Evolutionary conservation across 1,140 invertebrate genomes (phyloP), one percentile per base, ranked within the genome.

Genomic region (Cotesia typhae): DNA sequence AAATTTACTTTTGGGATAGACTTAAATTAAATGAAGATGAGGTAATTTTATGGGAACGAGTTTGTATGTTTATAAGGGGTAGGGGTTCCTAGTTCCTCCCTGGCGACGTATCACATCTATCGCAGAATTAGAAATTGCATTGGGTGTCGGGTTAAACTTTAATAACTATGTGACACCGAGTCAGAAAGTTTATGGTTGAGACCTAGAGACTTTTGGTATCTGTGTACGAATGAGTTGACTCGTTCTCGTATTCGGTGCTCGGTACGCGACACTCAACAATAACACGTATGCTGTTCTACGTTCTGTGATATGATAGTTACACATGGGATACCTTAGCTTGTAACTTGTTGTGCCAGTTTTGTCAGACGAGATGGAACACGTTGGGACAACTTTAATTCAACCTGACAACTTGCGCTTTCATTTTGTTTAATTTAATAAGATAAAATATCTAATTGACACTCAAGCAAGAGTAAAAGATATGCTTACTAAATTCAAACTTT

Each of bases 91-190:
- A n/a, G 12, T 4, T 14, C 12, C 1, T 55, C n/a, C 53, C 17
- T 55, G 12, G 53, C 10, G 20, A 10, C 7, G 9, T 20, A 28
- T 59, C 14, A 59, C 20, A 59, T 59, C 20, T 59, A 59, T 59
- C 57, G 57, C 28, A 59, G 41, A 47, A 9, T 20, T 59, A 59
- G 9, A 4, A 59, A 59, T 28, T 35, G n/a, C 17, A 59, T 59
- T 28, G 28, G 60, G 37, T 63, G 60, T 63, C 60, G 37, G 60
- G 60, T 63, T 36, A 4, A 63, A 63, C 60, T 63, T 63, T 63
- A 38, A 63, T 63, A 63, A 37, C 60, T 63, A 37, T 63, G 17
- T 57, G 60, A 63, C 57, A 59, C 4, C 20, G 9, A 59, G 20
- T 17, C 20, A 28, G 5, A 17, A 28, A 59, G 20, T 17, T 59